Percentiles rank a stretch among this genome's conserved stretches.
Conservation (phyloP, 2,797 vertebrate genomes). For the Notolabrus celidotus region DNA sequence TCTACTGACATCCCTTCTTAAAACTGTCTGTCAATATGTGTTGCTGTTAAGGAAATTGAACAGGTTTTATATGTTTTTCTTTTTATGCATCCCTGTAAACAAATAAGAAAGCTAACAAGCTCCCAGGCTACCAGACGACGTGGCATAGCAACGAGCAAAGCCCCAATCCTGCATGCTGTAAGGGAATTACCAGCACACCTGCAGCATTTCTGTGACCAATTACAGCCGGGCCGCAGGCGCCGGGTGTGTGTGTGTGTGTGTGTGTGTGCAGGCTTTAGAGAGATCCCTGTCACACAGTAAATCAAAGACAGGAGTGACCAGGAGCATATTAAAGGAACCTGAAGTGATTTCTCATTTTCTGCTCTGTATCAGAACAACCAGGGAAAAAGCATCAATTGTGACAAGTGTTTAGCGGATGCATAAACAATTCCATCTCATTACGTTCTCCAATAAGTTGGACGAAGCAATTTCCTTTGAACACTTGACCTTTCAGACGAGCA, state of each 20-base stretch:
- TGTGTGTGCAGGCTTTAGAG: conserved; percentile 29
- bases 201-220: conserved; percentile 60
- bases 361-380: conserved; percentile 22
- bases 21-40: background rate
- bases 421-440: conserved; percentile 79
- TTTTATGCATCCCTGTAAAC: conserved; percentile 6
- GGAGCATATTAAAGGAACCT: conserved; percentile 43
- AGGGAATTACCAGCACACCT: conserved; percentile 52
- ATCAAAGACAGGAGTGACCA: conserved; percentile 41
- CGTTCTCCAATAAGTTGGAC: conserved; percentile 62
- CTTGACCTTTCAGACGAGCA: conserved; percentile 74
- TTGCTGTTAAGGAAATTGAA: background rate
- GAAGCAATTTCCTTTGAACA: conserved; percentile 74
- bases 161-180: conserved; percentile 20
- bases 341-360: conserved; percentile 60
- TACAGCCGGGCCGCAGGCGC: conserved; percentile 18
- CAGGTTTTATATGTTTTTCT: background rate
- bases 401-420: conserved; percentile 66
- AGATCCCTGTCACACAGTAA: conserved; percentile 47
- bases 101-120: conserved; percentile 45
- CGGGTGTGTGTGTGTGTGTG: too few relatives aligned
- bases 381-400: conserved; percentile 53
- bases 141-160: conserved; percentile 35
- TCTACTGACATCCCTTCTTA: too few relatives aligned
- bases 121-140: conserved; percentile 33